Percentiles rank a stretch among this genome's conserved stretches.
phyloP scores from a whole-genome alignment of 2,113 vertebrate genomes.

The Gymnorhina tibicen region DNA sequence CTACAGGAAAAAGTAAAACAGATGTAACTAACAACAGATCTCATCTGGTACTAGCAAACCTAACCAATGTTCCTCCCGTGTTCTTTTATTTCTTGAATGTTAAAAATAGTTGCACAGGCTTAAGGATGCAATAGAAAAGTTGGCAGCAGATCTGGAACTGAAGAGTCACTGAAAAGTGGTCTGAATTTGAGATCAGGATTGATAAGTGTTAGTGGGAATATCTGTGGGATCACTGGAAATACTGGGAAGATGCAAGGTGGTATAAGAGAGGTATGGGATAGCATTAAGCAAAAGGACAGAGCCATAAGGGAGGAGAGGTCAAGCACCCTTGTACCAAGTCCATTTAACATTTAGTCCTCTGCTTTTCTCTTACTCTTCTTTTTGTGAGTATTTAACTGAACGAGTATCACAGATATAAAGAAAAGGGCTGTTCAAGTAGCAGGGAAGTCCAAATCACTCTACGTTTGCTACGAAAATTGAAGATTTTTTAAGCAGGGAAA shows the following conservation, averaged over 20 bases:
- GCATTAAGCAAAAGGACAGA: background rate
- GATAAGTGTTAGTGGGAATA: background rate
- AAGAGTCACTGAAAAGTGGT: background rate
- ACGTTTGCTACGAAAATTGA: background rate
- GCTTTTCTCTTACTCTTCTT: background rate
- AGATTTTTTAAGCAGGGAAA: background rate
- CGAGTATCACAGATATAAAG: background rate
- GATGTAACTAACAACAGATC: background rate
- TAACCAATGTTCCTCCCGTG: background rate
- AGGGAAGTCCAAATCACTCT: background rate
- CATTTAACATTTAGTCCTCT: background rate
- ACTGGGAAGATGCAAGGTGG: background rate
- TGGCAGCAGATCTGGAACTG: background rate
- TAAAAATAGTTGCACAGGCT: background rate
- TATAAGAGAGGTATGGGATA: background rate
- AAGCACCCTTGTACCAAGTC: background rate
- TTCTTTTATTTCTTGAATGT: background rate
- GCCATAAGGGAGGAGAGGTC: background rate
- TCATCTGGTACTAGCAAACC: background rate
- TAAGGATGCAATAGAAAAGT: background rate
- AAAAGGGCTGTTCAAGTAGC: background rate
- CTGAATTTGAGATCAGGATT: background rate
- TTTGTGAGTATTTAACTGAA: background rate
- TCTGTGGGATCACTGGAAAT: background rate
- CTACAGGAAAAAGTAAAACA: background rate